Base-by-base conservation (phyloP, 2,888 invertebrate species). In the Volucella inflata region DNA sequence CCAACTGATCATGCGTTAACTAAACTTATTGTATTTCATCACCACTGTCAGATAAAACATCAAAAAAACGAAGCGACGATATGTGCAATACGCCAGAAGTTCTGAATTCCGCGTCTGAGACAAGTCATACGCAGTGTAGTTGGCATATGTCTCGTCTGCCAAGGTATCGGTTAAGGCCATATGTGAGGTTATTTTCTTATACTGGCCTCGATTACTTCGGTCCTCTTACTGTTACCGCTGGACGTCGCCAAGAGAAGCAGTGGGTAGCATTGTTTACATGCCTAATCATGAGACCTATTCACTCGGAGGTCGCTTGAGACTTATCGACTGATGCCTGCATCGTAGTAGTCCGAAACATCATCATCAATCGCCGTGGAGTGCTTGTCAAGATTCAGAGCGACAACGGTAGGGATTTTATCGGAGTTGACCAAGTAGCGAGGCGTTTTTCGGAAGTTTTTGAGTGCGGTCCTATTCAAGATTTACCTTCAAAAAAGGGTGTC, bases 201-300 rank as follows among this genome's bases (percentile, higher is more conserved):
- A 87, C 83, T 12, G 87, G 80, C 14, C n/a, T 88, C 12, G 88
- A 88, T 40, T 80, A 70, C 71, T 83, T 74, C 38, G 83, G 83
- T 2, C 82, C 87, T 4, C 30, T 87, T 1, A 50, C 44, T 12
- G 76, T 88, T 8, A 72, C 87, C n/a, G 78, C 87, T 46, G 87
- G 87, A 36, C 74, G 88, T 12, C 62, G 76, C 6, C n/a, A 36
- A n/a, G 83, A 75, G 46, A 87, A 83, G 48, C n/a, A 72, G 8
- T 83, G 83, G 67, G 44, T 71, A 4, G 65, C 62, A n/a, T 42
- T 83, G 11, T 83, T 83, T 42, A 84, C 84, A 4, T 84, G 82
- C 46, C 21, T 21, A 2, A 4, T 21, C 21, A 4, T 21, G 21
- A 21, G 78, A 59, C 78, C 87, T 11, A 17, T 87, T n/a, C 87